Evolutionary conservation across 2,797 vertebrate genomes (phyloP).

Genomic region (Gymnocypris eckloni): DNA sequence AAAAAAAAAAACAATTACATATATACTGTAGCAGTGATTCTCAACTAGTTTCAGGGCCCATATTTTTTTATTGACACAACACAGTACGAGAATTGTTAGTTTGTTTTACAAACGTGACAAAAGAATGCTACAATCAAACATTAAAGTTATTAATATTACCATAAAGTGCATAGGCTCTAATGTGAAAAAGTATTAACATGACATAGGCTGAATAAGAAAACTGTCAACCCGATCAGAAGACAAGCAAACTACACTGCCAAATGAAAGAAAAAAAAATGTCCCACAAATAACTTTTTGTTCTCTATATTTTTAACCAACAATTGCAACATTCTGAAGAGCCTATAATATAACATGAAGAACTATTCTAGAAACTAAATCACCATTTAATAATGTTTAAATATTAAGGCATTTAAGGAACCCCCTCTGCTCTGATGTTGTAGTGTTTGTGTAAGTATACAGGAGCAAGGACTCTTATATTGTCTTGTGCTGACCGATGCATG

Average conservation of each 20-base stretch:
- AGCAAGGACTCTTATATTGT: conserved; percentile 35
- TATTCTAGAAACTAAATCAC: no score
- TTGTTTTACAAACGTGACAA: background rate
- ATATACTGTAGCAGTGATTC: background rate
- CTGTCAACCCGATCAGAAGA: background rate
- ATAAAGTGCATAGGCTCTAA: background rate
- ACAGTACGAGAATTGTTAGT: background rate
- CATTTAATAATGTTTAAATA: background rate
- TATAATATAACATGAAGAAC: no score
- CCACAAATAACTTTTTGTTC: background rate
- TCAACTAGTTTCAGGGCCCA: background rate
- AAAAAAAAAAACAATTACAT: background rate
- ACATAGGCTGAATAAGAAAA: background rate
- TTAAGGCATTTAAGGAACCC: background rate
- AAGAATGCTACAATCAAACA: background rate
- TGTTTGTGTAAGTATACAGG: conserved; percentile 8
- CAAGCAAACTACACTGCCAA: background rate
- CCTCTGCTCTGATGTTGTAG: conserved; percentile 14
- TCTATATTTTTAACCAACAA: background rate
- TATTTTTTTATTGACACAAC: background rate
- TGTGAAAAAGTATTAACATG: background rate
- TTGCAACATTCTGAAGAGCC: background rate
- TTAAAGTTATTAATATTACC: background rate
- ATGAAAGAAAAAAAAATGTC: background rate
- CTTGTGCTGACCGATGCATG: conserved; percentile 13